phyloP scores from a whole-genome alignment of 2,113 vertebrate species.

The Zosterops hypoxanthus region DNA sequence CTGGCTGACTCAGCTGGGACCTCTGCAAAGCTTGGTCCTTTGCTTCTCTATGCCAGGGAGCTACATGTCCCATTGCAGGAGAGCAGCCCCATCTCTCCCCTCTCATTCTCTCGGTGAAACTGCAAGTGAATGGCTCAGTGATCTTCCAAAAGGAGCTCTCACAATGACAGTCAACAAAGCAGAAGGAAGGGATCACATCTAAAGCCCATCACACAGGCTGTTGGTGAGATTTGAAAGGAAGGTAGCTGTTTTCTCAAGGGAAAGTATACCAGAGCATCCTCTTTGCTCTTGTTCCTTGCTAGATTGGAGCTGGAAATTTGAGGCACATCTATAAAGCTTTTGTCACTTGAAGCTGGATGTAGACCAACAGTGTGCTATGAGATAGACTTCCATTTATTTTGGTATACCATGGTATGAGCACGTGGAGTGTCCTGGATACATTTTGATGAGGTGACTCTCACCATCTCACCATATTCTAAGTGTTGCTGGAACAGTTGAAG shows the following conservation, averaged over 20 bases:
- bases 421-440: not conserved
- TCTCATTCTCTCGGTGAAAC: not conserved
- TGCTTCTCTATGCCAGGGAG: not conserved
- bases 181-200: not conserved
- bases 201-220: not conserved
- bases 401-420: not conserved
- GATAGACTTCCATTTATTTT: not conserved
- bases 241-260: not conserved
- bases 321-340: not conserved
- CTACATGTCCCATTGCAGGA: rapidly evolving
- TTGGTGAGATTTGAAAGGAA: not conserved
- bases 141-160: not conserved
- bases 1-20: not conserved
- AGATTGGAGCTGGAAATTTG: not conserved
- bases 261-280: not conserved
- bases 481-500: not conserved
- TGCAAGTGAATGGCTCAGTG: not conserved
- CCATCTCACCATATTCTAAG: not conserved
- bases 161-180: not conserved
- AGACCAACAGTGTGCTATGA: not conserved
- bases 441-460: not conserved
- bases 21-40: not conserved
- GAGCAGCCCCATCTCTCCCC: not conserved
- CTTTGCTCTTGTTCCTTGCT: not conserved
- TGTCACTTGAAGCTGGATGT: not conserved